These are phyloP conservation scores for Heliconius charithonia DNA, from an alignment of 2,888 invertebrate species.

Conservation along the genomic window DNA sequence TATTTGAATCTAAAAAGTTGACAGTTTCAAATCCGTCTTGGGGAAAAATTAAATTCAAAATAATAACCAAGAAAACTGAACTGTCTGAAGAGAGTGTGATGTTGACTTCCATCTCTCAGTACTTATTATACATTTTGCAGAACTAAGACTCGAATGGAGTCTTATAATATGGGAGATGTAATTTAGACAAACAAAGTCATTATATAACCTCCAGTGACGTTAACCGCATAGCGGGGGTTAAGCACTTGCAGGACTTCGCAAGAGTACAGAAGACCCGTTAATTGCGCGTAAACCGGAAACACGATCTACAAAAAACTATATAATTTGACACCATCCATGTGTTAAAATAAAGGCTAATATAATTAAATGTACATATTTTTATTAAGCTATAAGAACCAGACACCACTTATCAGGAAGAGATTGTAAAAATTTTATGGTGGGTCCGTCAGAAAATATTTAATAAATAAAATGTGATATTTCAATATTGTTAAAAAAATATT, in stretches of 20 bases:
- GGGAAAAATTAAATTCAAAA: not conserved
- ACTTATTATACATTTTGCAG: not conserved
- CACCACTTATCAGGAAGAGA: too few species aligned
- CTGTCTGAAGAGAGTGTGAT: not conserved
- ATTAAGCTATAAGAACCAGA: too few species aligned
- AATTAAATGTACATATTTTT: not conserved
- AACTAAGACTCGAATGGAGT: not conserved
- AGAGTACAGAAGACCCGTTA: slow-evolving; percentile 22
- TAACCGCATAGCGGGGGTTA: slow-evolving; percentile 18
- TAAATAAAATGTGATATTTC: too few species aligned
- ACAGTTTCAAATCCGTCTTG: not conserved
- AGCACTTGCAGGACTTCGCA: slow-evolving; percentile 24
- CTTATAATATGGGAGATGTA: not conserved
- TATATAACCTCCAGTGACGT: not conserved
- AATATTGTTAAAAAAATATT: too few species aligned
- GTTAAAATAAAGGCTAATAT: not conserved
- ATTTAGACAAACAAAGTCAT: not conserved
- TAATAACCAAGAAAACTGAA: not conserved
- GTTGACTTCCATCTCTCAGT: not conserved
- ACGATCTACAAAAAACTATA: slow-evolving; percentile 15
- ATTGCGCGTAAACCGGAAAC: slow-evolving; percentile 13
- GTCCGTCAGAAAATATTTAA: too few species aligned
- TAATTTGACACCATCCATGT: slow-evolving; percentile 19
- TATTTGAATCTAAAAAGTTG: not conserved
- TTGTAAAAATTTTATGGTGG: too few species aligned